A percentile compares a stretch with the other conserved stretches of the same genome.
Conservation (phyloP, 2,113 vertebrate genomes). For the Colius striatus region DNA sequence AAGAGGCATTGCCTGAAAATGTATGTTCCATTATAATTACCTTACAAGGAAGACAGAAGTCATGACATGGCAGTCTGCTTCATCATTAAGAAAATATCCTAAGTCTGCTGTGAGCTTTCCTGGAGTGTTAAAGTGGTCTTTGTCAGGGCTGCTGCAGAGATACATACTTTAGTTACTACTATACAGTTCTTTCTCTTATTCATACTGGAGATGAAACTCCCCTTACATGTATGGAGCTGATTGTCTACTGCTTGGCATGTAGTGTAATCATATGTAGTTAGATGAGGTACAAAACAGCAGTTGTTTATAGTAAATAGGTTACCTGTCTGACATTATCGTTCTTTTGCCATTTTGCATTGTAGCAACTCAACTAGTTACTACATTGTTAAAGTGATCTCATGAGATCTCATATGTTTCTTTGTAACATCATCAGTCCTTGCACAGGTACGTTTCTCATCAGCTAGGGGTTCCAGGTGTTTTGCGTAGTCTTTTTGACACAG, state of each 20-base stretch:
- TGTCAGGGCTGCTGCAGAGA: neutral
- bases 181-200: neutral
- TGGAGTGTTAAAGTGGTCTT: neutral
- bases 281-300: neutral
- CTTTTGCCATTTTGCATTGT: neutral
- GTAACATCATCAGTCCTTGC: rapidly evolving
- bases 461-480: neutral
- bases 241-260: neutral
- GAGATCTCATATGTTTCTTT: neutral
- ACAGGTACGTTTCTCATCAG: neutral
- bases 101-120: neutral
- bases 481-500: neutral
- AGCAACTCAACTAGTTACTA: neutral
- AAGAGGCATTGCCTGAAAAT: neutral
- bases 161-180: neutral
- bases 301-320: neutral
- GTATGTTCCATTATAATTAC: neutral
- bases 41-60: neutral
- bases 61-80: neutral
- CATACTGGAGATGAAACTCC: neutral
- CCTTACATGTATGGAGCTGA: neutral
- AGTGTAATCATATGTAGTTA: neutral
- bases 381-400: neutral
- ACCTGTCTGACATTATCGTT: neutral
- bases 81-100: neutral